These are phyloP conservation scores for Sebastes iracundus DNA, from an alignment of 2,797 vertebrate species.

Conservation along the genomic window DNA sequence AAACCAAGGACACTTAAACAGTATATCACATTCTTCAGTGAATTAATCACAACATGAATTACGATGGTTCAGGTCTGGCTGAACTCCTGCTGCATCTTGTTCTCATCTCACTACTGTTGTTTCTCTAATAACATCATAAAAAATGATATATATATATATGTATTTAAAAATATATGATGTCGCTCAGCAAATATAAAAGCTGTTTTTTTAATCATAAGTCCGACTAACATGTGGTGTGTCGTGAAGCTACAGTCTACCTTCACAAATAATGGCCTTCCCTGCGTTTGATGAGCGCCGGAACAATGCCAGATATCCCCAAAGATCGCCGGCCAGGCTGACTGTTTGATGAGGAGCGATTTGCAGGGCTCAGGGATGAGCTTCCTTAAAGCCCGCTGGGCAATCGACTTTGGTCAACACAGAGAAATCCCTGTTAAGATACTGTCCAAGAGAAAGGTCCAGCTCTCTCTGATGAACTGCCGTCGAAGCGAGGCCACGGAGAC, in stretches of 20 bases:
- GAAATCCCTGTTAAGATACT: conserved; percentile 63
- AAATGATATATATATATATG: background rate
- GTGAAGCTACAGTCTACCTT: background rate
- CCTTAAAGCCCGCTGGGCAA: conserved; percentile 44
- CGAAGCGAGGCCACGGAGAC: conserved; percentile 17
- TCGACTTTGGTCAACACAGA: conserved; percentile 51
- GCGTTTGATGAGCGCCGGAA: conserved; percentile 23
- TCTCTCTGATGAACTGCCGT: conserved; percentile 33
- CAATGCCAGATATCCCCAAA: conserved; percentile 25
- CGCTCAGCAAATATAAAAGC: background rate
- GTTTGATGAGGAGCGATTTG: conserved; percentile 55
- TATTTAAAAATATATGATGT: background rate
- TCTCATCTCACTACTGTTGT: background rate
- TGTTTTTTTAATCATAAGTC: background rate
- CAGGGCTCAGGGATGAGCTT: conserved; percentile 57
- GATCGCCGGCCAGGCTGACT: conserved; percentile 18
- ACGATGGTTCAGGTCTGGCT: background rate
- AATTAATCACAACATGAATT: background rate
- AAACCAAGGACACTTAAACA: too few relatives aligned
- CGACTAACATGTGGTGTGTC: background rate
- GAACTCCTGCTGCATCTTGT: background rate
- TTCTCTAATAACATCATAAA: background rate
- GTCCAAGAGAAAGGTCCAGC: conserved; percentile 18
- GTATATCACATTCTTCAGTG: background rate
- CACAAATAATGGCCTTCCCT: conserved; percentile 24